phyloP scores from a whole-genome alignment of 2,113 vertebrate genomes.

The human (Homo sapiens) region GRCh38 chr2:54017501-54018000 shows the following conservation, averaged over 20 bases:
- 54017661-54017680: neutral
- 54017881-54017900: too few species aligned
- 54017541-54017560: too few species aligned
- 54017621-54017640: neutral
- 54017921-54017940: too few species aligned
- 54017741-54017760: neutral
- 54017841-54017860: neutral
- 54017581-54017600: neutral
- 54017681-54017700: constrained; percentile 10
- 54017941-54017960: too few species aligned
- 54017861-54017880: too few species aligned
- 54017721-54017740: neutral
- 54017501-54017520: too few species aligned
- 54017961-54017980: too few species aligned
- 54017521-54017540: too few species aligned
- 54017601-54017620: neutral
- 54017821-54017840: neutral
- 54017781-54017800: neutral
- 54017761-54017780: neutral
- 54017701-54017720: neutral
- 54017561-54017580: neutral
- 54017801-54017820: neutral
- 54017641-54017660: neutral
- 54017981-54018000: too few species aligned
- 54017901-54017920: too few species aligned